Percentiles rank a stretch among this genome's conserved stretches.
Conservation (phyloP, 1,140 invertebrate species). For the Chironomus tepperi region DNA sequence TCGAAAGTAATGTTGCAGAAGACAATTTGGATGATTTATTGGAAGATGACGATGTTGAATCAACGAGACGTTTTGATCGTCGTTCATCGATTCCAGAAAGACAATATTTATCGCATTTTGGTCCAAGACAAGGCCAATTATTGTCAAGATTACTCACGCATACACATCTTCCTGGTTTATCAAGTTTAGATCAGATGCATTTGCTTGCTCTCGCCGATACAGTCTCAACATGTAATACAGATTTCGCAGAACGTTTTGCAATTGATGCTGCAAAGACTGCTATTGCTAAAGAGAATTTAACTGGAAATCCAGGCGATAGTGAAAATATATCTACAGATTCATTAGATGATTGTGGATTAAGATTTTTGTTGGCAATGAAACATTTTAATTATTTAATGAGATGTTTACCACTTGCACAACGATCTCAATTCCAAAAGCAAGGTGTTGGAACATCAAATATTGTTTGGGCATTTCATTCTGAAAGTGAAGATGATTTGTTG, state of each 20-base stretch:
- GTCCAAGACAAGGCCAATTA: slow-evolving; percentile 63
- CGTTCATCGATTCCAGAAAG: slow-evolving; percentile 57
- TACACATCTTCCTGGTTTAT: slow-evolving; percentile 91
- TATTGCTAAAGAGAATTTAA: slow-evolving; percentile 58
- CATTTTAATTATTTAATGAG: slow-evolving; percentile 91
- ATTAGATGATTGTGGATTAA: slow-evolving; percentile 92
- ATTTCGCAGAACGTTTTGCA: slow-evolving; percentile 75
- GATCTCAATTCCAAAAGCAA: slow-evolving; percentile 75
- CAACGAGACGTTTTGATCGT: slow-evolving; percentile 50
- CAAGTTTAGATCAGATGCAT: slow-evolving; percentile 98
- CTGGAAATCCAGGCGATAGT: slow-evolving; percentile 53
- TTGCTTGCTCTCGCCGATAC: slow-evolving; percentile 94
- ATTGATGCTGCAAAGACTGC: slow-evolving; percentile 65
- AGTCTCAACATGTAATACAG: slow-evolving; percentile 84
- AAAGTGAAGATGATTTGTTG: slow-evolving; percentile 91
- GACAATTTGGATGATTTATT: slow-evolving; percentile 75
- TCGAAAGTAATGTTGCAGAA: slow-evolving; percentile 68
- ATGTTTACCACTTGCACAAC: slow-evolving; percentile 81
- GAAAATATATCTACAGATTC: slow-evolving; percentile 57
- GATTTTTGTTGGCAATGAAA: slow-evolving; percentile 94
- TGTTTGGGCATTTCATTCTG: slow-evolving; percentile 99
- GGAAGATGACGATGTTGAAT: slow-evolving; percentile 55
- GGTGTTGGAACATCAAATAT: slow-evolving; percentile 89
- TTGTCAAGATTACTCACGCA: slow-evolving; percentile 87
- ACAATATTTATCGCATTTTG: slow-evolving; percentile 70